These are phyloP conservation scores for Scaptomyza reducta DNA, from an alignment of 2,888 invertebrate genomes.

Conservation along the genomic window DNA sequence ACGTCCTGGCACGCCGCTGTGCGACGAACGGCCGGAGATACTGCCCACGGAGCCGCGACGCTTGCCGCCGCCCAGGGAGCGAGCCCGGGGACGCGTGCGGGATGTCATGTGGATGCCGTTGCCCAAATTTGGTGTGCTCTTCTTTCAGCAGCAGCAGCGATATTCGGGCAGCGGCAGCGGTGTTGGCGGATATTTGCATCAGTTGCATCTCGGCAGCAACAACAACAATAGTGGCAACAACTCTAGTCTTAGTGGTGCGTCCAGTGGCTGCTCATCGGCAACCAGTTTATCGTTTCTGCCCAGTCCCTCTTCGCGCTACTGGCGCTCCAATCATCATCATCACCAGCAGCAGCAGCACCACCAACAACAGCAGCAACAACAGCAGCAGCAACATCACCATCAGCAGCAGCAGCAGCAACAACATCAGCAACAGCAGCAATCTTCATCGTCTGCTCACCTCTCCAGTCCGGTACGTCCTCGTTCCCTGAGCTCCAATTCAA, in stretches of 20 bases:
- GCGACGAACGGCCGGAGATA: constrained; percentile 92
- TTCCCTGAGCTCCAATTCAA: constrained; percentile 90
- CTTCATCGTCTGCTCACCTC: constrained; percentile 84
- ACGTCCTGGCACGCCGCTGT: constrained; percentile 93
- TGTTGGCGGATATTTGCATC: constrained; percentile 53
- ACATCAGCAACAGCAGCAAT: constrained; percentile 28
- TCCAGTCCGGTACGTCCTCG: constrained; percentile 88
- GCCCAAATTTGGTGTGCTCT: constrained; percentile 93
- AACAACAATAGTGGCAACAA: constrained; percentile 73
- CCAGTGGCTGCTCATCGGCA: constrained; percentile 63
- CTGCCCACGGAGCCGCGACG: constrained; percentile 91
- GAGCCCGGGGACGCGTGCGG: constrained; percentile 84
- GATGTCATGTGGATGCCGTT: constrained; percentile 93
- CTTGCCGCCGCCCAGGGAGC: constrained; percentile 87
- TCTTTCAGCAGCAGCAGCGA: constrained; percentile 84
- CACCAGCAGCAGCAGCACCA: constrained; percentile 66
- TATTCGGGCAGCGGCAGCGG: constrained; percentile 19
- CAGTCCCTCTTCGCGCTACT: constrained; percentile 70
- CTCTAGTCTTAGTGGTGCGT: constrained; percentile 82
- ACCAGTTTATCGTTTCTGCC: constrained; percentile 65
- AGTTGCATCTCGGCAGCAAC: constrained; percentile 35
- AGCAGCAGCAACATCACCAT: constrained; percentile 51
- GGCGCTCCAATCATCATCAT: constrained; percentile 78
- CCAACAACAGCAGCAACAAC: constrained; percentile 50
- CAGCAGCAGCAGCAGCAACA: constrained; percentile 60